Base-by-base conservation (phyloP, 2,113 vertebrate species). In the Echinops telfairi region DNA sequence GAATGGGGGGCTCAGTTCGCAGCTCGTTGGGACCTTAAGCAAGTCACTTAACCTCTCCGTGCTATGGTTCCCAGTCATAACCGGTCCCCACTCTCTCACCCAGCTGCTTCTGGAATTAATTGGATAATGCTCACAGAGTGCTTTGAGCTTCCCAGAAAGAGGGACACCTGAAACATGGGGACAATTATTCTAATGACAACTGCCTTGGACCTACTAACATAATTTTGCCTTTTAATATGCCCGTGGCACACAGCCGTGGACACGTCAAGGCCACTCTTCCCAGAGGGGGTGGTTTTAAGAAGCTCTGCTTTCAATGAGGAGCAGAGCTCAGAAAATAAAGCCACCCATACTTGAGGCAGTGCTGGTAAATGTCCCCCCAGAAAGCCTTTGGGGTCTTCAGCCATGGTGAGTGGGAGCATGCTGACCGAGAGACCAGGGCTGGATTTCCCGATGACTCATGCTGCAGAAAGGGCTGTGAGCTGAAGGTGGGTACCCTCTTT, bases 141-240 rank as follows among this genome's bases (percentile, higher is more conserved):
- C 89, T 90, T 62, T 83, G 84, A 95, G 93, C 94, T 97, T 95
- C 88, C 81, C 91, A 91, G 92, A 88, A 89, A 94, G 68, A 94
- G 87, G 25, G 73, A 22, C 68, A 75, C 70, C 89, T n/a, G 80
- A 66, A 92, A 94, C 84, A 77, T 0, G 16, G 92, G 33, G 93
- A 95, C 91, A 95, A 91, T 96, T 94, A 93, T 66, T 79, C 87
- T 94, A 83, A 94, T 95, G 94, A 93, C 79, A 36, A 71, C 90
- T 87, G 78, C 83, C 82, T 82, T 22, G 1, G 90, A 85, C 75
- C 68, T 38, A 29, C 6, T 19, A 71, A 79, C 85, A 86, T 75
- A 43, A 75, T 87, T 91, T 83, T 62, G 43, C 85, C 91, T 95
- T 96, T 86, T 81, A 90, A 66, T n/a, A 66, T 89, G 81, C 83